These are phyloP conservation scores for Metalampra italica DNA, from an alignment of 2,888 invertebrate species.

Conservation along the genomic window DNA sequence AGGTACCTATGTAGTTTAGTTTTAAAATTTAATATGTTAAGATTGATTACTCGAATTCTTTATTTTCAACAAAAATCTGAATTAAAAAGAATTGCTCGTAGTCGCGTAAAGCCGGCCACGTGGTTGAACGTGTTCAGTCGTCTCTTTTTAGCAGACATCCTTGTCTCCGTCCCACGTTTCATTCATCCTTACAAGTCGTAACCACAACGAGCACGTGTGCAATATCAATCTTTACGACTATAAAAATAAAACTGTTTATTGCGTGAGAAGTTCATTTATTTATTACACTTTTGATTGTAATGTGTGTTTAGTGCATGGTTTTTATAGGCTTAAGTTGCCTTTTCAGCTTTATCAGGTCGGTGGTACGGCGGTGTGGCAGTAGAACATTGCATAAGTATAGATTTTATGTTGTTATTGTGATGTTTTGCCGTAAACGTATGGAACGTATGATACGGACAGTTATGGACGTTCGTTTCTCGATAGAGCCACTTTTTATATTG, in stretches of 20 bases:
- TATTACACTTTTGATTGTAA: conserved; percentile 66
- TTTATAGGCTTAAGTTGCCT: conserved; percentile 78
- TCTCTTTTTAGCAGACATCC: conserved; percentile 45
- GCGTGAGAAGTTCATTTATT: conserved; percentile 70
- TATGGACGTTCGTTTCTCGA: conserved; percentile 59
- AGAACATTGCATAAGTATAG: conserved; percentile 77
- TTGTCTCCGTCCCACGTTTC: conserved; percentile 59
- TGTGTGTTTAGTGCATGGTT: conserved; percentile 76
- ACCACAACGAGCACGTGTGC: conserved; percentile 60
- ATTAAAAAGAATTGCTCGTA: conserved; percentile 51
- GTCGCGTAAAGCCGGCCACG: conserved; percentile 66
- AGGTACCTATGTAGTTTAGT: too few species aligned
- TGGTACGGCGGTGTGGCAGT: conserved; percentile 73
- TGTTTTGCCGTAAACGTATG: conserved; percentile 74
- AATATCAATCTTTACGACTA: conserved; percentile 71
- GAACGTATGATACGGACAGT: conserved; percentile 69
- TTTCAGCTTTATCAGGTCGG: conserved; percentile 79
- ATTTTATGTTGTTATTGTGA: conserved; percentile 77
- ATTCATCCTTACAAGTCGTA: conserved; percentile 69
- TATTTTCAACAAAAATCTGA: too few species aligned
- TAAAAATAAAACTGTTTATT: conserved; percentile 74
- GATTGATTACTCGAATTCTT: too few species aligned
- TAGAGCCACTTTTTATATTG: conserved; percentile 54
- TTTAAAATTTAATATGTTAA: too few species aligned
- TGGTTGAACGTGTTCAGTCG: conserved; percentile 58